Evolutionary conservation across 2,888 invertebrate species (phyloP).

Genomic region (Phlogophora meticulosa): DNA sequence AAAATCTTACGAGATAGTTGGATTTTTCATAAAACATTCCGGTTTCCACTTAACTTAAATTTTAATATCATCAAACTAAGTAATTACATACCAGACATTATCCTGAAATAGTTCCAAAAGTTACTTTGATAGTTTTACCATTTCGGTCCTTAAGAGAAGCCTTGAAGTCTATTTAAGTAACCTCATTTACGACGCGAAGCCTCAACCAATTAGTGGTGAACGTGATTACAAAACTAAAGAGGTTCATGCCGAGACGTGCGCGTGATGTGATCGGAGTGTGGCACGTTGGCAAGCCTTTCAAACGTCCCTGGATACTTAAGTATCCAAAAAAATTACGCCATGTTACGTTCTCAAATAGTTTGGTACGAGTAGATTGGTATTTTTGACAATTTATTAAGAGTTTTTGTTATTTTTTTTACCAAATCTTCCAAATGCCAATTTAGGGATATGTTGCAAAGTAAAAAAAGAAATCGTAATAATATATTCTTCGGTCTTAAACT

Average conservation of each 20-base stretch:
- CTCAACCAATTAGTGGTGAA: slow-evolving; percentile 62
- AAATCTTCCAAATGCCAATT: too few relatives aligned
- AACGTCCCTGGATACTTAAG: neutral
- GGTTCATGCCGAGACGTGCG: slow-evolving; percentile 21
- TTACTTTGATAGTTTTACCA: slow-evolving; percentile 19
- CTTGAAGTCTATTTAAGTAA: slow-evolving; percentile 40
- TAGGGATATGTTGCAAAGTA: too few relatives aligned
- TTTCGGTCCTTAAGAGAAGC: slow-evolving; percentile 15
- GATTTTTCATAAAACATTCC: too few relatives aligned
- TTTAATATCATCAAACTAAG: neutral
- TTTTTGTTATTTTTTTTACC: too few relatives aligned
- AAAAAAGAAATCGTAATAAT: too few relatives aligned
- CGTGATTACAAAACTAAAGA: slow-evolving; percentile 64
- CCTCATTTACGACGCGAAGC: slow-evolving; percentile 54
- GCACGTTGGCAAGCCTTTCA: slow-evolving; percentile 6
- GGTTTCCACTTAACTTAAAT: neutral
- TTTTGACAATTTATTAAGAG: too few relatives aligned
- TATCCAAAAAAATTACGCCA: neutral
- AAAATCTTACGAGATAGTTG: too few relatives aligned
- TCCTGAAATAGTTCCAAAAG: slow-evolving; percentile 16
- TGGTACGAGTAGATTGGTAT: neutral
- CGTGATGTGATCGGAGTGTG: slow-evolving; percentile 23
- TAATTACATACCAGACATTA: neutral
- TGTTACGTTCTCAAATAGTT: neutral
- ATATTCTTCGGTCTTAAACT: too few relatives aligned